These are phyloP conservation scores for Sardinella longiceps DNA, from an alignment of 2,797 vertebrate species.

Conservation along the genomic window DNA sequence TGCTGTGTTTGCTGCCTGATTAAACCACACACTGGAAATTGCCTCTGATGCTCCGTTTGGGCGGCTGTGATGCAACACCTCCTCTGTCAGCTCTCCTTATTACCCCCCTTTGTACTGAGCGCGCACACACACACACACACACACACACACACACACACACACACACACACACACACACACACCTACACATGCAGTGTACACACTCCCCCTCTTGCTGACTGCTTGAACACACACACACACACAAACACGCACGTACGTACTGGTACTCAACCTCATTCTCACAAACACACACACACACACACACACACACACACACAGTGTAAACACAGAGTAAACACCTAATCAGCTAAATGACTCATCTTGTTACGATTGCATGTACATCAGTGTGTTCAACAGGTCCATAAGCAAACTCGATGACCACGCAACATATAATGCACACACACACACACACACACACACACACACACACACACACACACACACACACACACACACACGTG, in stretches of 20 bases:
- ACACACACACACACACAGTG: too few relatives aligned
- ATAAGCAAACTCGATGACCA: neutral
- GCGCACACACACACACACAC: neutral
- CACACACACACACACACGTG: neutral
- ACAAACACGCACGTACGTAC: neutral
- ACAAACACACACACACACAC: neutral
- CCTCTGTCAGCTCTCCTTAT: neutral
- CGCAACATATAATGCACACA: neutral
- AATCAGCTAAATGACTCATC: neutral
- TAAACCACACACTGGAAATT: constrained; percentile 26
- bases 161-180: neutral
- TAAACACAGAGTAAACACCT: neutral
- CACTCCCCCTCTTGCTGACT: too few relatives aligned
- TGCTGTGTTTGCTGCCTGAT: constrained; percentile 36
- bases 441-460: neutral
- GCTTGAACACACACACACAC: neutral
- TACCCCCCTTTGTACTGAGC: neutral
- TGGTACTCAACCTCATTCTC: neutral
- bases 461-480: too few relatives aligned
- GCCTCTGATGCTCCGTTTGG: constrained; percentile 15
- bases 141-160: neutral
- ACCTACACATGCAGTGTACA: neutral
- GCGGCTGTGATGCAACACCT: constrained; percentile 4
- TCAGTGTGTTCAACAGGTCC: neutral
- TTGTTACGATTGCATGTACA: neutral